Percentiles rank a stretch among this genome's conserved stretches.
Conservation (phyloP, 1,140 invertebrate species). For the Drosophila serrata region DNA sequence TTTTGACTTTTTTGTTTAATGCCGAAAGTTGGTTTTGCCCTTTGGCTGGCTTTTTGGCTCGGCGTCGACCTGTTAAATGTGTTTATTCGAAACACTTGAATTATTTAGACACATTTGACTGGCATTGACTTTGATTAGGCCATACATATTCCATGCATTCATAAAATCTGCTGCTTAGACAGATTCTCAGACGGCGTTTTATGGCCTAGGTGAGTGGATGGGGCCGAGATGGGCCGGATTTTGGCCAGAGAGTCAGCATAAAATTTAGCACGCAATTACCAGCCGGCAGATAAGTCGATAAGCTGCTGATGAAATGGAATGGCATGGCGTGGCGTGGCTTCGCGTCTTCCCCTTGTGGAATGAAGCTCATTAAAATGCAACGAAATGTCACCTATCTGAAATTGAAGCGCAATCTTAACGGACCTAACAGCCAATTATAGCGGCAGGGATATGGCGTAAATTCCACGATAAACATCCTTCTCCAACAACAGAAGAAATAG, state of each 20-base stretch:
- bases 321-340: constrained; percentile 40
- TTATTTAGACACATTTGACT: constrained; percentile 68
- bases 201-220: constrained; percentile 25
- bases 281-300: constrained; percentile 62
- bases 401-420: constrained; percentile 77
- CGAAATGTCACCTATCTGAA: constrained; percentile 84
- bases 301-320: constrained; percentile 36
- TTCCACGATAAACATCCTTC: constrained; percentile 65
- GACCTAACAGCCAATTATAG: constrained; percentile 72
- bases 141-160: constrained; percentile 80
- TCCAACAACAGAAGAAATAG: constrained; percentile 33
- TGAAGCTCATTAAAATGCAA: constrained; percentile 83
- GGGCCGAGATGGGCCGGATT: constrained; percentile 16
- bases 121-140: constrained; percentile 54
- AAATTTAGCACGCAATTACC: constrained; percentile 83
- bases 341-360: constrained; percentile 32
- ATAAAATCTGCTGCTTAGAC: constrained; percentile 75
- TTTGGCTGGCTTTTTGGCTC: constrained; percentile 42
- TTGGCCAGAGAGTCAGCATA: constrained; percentile 63
- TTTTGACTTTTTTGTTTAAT: constrained; percentile 56
- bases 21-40: constrained; percentile 64
- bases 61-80: constrained; percentile 62
- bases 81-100: constrained; percentile 73
- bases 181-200: constrained; percentile 54
- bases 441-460: constrained; percentile 63